Conservation (phyloP, 2,888 invertebrate species). For the Entomobrya proxima region DNA sequence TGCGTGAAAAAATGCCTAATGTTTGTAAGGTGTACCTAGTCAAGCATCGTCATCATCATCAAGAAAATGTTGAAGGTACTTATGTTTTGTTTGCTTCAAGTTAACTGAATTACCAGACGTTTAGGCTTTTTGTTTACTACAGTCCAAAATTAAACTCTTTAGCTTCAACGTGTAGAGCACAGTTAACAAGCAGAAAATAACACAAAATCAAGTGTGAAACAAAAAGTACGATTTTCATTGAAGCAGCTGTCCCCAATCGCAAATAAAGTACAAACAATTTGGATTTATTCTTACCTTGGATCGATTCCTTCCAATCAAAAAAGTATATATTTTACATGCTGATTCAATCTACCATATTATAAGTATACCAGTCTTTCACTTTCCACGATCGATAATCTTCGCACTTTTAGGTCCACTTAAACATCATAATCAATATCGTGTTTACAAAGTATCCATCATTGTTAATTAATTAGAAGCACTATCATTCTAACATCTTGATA, state of each 20-base stretch:
- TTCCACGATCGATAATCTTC: not conserved
- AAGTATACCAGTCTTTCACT: not conserved
- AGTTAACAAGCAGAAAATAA: too few species aligned
- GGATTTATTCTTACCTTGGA: slow-evolving; percentile 34
- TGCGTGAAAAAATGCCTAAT: not conserved
- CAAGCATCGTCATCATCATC: not conserved
- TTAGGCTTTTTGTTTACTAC: too few species aligned
- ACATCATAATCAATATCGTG: not conserved
- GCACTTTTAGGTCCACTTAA: not conserved
- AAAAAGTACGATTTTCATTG: not conserved
- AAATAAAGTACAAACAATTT: not conserved
- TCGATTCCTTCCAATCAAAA: slow-evolving; percentile 63
- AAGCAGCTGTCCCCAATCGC: not conserved
- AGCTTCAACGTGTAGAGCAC: too few species aligned
- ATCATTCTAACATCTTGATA: too few species aligned
- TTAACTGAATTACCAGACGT: too few species aligned
- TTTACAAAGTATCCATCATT: not conserved
- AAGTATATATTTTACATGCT: slow-evolving; percentile 34
- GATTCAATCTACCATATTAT: not conserved
- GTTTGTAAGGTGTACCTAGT: not conserved
- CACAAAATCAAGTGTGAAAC: too few species aligned
- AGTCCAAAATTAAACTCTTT: too few species aligned
- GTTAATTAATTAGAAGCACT: too few species aligned
- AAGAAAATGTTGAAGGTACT: too few species aligned
- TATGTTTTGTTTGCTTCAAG: too few species aligned